A percentile compares a stretch with the other conserved stretches of the same genome.
phyloP scores from a whole-genome alignment of 2,797 vertebrate species.

The Propithecus perrieri region DNA sequence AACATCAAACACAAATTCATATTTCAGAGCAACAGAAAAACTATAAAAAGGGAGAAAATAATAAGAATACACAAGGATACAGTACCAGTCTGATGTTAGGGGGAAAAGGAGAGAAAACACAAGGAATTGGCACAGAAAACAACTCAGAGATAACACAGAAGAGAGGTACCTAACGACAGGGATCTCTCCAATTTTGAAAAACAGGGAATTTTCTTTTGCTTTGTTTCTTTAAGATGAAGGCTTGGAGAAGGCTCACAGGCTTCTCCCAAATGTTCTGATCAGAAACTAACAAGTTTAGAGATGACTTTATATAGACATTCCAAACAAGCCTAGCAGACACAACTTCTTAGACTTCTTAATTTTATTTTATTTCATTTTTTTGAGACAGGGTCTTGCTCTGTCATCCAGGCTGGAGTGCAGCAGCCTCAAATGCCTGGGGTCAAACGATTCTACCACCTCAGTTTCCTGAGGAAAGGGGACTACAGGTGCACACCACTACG shows the following conservation, averaged over 20 bases:
- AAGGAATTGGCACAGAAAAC: constrained; percentile 24
- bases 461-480: background rate
- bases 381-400: background rate
- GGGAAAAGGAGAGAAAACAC: background rate
- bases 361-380: background rate
- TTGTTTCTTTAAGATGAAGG: background rate
- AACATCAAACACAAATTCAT: background rate
- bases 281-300: background rate
- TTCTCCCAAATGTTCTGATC: background rate
- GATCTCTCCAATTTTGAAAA: background rate
- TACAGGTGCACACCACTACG: background rate
- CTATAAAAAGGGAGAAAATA: background rate
- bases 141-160: constrained; percentile 7
- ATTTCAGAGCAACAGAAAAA: background rate
- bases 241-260: background rate
- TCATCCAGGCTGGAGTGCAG: background rate
- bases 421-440: background rate
- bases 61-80: background rate
- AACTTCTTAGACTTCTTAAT: background rate
- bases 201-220: background rate
- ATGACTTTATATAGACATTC: background rate
- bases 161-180: background rate
- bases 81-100: background rate
- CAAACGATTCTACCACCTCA: background rate
- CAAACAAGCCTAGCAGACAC: background rate